Conservation (phyloP, 2,113 vertebrate genomes). For the Coturnix japonica region DNA sequence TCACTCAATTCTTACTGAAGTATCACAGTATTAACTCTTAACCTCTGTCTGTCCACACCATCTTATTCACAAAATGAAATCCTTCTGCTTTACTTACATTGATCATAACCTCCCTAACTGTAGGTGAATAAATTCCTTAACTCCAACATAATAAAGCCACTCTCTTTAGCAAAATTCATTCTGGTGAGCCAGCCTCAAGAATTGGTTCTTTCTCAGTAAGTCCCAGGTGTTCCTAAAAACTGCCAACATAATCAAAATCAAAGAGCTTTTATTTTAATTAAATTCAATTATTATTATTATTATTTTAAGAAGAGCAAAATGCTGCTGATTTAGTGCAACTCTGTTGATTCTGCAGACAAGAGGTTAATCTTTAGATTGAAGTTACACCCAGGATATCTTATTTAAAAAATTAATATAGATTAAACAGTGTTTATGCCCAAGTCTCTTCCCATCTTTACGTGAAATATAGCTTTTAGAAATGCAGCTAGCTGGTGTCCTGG, state of each 20-base stretch:
- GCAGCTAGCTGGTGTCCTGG: background rate
- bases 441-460: background rate
- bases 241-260: slow-evolving; percentile 67
- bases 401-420: background rate
- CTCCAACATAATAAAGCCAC: background rate
- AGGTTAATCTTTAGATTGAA: slow-evolving; percentile 48
- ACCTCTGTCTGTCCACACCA: background rate
- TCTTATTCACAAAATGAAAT: background rate
- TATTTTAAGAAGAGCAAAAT: slow-evolving; percentile 76
- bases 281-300: slow-evolving; percentile 85
- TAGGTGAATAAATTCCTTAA: slow-evolving; percentile 9
- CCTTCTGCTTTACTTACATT: background rate
- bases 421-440: background rate
- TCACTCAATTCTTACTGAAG: background rate
- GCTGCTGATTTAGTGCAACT: slow-evolving; percentile 76
- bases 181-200: slow-evolving; percentile 13
- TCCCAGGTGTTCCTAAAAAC: slow-evolving; percentile 56
- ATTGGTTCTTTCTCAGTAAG: slow-evolving; percentile 68
- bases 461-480: background rate
- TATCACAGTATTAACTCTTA: background rate
- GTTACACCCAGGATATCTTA: background rate
- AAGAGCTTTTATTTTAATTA: slow-evolving; percentile 90
- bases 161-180: background rate
- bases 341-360: slow-evolving; percentile 68
- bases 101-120: background rate